These are phyloP conservation scores for Cosmopolites sordidus DNA, from an alignment of 2,888 invertebrate genomes.

Conservation along the genomic window DNA sequence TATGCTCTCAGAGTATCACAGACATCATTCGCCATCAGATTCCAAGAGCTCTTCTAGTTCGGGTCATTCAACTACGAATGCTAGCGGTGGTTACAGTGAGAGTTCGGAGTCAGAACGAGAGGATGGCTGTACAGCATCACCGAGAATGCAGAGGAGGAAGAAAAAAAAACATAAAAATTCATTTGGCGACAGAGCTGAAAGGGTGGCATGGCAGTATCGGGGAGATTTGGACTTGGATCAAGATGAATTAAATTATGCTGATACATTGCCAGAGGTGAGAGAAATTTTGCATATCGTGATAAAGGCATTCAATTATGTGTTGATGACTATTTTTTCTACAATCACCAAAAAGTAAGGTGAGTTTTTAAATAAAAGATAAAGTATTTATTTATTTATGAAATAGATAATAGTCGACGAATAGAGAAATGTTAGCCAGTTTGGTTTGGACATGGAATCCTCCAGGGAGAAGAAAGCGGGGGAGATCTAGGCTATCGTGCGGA, in stretches of 20 bases:
- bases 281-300: no score
- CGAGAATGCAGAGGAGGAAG: conserved; percentile 71
- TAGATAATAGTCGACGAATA: no score
- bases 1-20: conserved; percentile 36
- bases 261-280: conserved; percentile 80
- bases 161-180: conserved; percentile 50
- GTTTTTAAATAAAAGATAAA: no score
- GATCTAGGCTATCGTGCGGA: no score
- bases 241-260: conserved; percentile 71
- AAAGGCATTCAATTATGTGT: no score
- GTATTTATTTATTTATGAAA: no score
- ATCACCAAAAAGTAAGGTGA: no score
- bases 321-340: no score
- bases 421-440: no score
- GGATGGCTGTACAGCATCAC: conserved; percentile 74
- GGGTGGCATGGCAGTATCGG: conserved; percentile 32
- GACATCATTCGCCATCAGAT: conserved; percentile 36
- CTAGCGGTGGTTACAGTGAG: conserved; percentile 53
- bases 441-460: no score
- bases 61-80: conserved; percentile 52
- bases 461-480: no score
- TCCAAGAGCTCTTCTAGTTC: conserved; percentile 54
- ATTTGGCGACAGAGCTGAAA: conserved; percentile 46
- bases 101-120: conserved; percentile 65
- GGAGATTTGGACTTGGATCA: conserved; percentile 33